Evolutionary conservation across 2,888 invertebrate genomes (phyloP).

Genomic region (Drosophila quinaria): DNA sequence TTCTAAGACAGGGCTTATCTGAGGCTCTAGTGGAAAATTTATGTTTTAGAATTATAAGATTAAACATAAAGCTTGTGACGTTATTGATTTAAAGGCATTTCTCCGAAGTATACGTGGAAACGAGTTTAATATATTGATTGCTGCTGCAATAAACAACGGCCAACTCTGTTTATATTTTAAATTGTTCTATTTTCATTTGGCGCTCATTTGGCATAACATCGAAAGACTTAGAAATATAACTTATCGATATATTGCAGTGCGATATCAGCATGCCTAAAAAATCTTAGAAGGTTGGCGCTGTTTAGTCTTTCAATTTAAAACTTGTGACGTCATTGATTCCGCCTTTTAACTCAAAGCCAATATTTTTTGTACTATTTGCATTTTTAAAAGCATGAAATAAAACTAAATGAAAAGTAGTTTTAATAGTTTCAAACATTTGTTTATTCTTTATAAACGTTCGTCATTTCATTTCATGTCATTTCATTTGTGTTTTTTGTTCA

Average conservation of each 20-base stretch:
- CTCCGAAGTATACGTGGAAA: too few species aligned
- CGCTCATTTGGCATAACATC: neutral
- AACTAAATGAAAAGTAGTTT: slow-evolving; percentile 36
- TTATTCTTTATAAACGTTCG: slow-evolving; percentile 84
- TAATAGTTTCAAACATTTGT: slow-evolving; percentile 83
- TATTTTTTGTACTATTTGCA: neutral
- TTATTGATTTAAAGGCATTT: too few species aligned
- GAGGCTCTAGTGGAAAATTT: too few species aligned
- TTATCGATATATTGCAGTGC: neutral
- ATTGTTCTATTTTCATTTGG: slow-evolving; percentile 15
- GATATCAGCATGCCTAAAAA: neutral
- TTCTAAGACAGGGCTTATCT: too few species aligned
- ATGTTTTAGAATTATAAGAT: too few species aligned
- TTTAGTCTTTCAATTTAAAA: neutral
- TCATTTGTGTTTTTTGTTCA: slow-evolving; percentile 62
- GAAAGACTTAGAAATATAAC: neutral
- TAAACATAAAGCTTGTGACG: too few species aligned
- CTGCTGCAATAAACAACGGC: neutral
- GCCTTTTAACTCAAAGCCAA: neutral
- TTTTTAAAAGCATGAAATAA: slow-evolving; percentile 20
- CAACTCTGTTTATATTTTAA: slow-evolving; percentile 19
- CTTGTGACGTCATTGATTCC: neutral
- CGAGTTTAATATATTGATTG: neutral
- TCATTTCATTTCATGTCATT: slow-evolving; percentile 77
- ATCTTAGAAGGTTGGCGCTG: neutral